Conservation (phyloP, 2,888 invertebrate genomes). For the Elgonia sp. region DNA sequence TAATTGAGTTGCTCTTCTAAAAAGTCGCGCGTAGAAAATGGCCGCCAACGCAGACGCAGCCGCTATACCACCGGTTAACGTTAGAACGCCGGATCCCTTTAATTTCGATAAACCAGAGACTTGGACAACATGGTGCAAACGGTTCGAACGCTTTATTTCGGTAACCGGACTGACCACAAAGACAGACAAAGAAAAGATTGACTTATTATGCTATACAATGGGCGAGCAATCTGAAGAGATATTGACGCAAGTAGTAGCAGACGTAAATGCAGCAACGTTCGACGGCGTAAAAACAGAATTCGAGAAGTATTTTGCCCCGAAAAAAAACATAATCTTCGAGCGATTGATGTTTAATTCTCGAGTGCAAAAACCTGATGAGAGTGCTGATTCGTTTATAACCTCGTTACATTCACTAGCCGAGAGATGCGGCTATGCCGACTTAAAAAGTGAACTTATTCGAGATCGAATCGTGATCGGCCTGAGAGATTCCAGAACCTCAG, state of each 20-base stretch:
- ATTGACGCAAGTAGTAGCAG: constrained; percentile 44
- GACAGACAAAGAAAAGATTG: constrained; percentile 73
- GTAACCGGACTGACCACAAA: constrained; percentile 48
- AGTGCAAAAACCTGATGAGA: constrained; percentile 71
- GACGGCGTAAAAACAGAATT: constrained; percentile 30
- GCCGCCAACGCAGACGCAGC: not conserved
- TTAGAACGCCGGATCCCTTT: constrained; percentile 54
- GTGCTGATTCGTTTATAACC: constrained; percentile 74
- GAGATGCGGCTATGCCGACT: not conserved
- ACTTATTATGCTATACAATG: constrained; percentile 77
- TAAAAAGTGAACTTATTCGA: constrained; percentile 77
- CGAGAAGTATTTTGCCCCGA: constrained; percentile 75
- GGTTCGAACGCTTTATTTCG: constrained; percentile 67
- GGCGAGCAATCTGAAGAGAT: constrained; percentile 78
- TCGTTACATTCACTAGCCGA: not conserved
- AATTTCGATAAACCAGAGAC: constrained; percentile 66
- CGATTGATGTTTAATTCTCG: constrained; percentile 76
- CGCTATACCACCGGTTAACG: not conserved
- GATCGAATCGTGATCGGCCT: constrained; percentile 80
- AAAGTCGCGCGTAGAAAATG: not conserved
- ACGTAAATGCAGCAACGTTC: not conserved
- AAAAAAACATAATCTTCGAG: constrained; percentile 78
- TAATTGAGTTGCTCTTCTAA: no score
- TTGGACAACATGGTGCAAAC: constrained; percentile 62
- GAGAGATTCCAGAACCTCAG: constrained; percentile 60